A percentile compares a stretch with the other conserved stretches of the same genome.
These are phyloP conservation scores for Apamea sordens DNA, from an alignment of 2,888 invertebrate genomes.

Conservation along the genomic window DNA sequence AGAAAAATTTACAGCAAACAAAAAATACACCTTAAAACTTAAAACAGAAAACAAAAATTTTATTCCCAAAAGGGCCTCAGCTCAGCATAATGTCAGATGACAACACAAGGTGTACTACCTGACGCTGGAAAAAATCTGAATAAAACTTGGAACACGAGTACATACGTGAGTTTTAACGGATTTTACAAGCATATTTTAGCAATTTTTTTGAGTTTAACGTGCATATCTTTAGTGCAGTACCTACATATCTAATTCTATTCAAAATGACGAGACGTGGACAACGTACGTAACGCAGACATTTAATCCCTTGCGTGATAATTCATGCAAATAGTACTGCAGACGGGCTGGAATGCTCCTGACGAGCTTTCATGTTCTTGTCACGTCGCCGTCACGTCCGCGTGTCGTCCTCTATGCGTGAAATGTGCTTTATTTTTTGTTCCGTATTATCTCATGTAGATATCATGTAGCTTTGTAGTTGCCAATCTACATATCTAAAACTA, in stretches of 20 bases:
- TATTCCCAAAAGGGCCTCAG: no score
- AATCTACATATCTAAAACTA: neutral
- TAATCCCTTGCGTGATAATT: neutral
- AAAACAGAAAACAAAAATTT: no score
- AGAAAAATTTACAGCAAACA: no score
- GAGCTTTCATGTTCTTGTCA: conserved; percentile 36
- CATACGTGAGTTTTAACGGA: neutral
- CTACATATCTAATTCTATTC: neutral
- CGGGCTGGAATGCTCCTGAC: conserved; percentile 23
- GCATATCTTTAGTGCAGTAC: neutral
- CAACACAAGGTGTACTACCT: no score
- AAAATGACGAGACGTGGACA: neutral
- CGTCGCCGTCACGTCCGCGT: neutral
- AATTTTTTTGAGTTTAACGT: neutral
- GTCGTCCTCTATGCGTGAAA: neutral
- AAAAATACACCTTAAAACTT: no score
- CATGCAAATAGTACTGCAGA: conserved; percentile 21
- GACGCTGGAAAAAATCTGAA: no score
- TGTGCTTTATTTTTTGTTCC: neutral
- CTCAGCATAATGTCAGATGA: no score
- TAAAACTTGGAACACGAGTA: neutral
- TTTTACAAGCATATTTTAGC: neutral
- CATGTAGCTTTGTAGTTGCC: neutral
- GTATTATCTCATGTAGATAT: neutral
- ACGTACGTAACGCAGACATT: neutral